A percentile compares a stretch with the other conserved stretches of the same genome.
Conservation (phyloP, 2,888 invertebrate genomes). For the Syritta pipiens region DNA sequence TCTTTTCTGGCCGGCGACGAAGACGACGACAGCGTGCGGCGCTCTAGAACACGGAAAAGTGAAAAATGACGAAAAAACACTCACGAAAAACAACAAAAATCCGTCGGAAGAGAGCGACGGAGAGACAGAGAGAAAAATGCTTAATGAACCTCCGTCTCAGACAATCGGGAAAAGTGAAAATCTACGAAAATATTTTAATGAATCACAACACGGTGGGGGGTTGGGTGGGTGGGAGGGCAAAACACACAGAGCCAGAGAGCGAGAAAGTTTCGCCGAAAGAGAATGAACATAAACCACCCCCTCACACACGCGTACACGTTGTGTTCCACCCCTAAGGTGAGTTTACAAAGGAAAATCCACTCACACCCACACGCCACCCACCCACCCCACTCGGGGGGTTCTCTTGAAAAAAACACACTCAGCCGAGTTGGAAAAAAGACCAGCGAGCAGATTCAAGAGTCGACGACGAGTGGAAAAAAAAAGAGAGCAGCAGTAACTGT, state of each 20-base stretch:
- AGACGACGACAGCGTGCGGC: constrained; percentile 5
- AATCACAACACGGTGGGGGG: constrained; percentile 47
- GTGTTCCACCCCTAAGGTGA: not conserved
- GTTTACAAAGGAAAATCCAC: not conserved
- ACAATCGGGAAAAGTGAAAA: constrained; percentile 57
- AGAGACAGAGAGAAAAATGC: not conserved
- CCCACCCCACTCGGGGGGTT: too few relatives aligned
- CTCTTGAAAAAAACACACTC: too few relatives aligned
- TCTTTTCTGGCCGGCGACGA: constrained; percentile 46
- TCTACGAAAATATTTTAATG: constrained; percentile 58
- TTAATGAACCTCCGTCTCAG: too few relatives aligned
- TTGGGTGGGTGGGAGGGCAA: too few relatives aligned
- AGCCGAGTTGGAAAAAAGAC: too few relatives aligned
- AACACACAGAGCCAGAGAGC: constrained; percentile 15
- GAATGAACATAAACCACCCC: too few relatives aligned
- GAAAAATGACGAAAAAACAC: constrained; percentile 18
- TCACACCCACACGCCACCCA: not conserved
- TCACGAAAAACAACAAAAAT: constrained; percentile 20
- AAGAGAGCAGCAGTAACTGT: not conserved
- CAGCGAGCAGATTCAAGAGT: constrained; percentile 10
- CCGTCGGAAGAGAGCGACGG: constrained; percentile 7
- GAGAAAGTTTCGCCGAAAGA: not conserved
- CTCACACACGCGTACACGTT: not conserved
- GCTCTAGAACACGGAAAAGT: too few relatives aligned
- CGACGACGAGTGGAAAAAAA: not conserved